Percentiles rank a stretch among this genome's conserved stretches.
These are phyloP conservation scores for Magallana nippona DNA, from an alignment of 2,888 invertebrate genomes.

Conservation along the genomic window DNA sequence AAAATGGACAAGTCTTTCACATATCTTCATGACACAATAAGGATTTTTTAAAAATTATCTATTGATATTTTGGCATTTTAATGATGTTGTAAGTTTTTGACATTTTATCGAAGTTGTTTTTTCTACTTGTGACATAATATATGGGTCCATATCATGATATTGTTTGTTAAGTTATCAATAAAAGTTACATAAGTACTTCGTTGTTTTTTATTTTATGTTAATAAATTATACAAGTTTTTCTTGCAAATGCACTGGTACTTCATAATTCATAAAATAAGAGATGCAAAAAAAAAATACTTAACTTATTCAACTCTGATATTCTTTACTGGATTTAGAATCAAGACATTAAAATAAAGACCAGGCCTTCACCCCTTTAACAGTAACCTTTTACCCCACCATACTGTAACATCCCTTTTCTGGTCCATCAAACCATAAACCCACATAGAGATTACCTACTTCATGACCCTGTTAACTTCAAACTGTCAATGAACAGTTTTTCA, in stretches of 20 bases:
- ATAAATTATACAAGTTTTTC: too few species aligned
- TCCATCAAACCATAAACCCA: neutral
- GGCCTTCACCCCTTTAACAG: too few species aligned
- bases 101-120: neutral
- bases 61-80: neutral
- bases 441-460: neutral
- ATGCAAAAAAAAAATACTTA: too few species aligned
- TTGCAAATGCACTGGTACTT: too few species aligned
- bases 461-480: neutral
- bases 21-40: slow-evolving; percentile 1
- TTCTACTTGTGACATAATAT: neutral
- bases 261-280: too few species aligned
- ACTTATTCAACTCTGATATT: neutral
- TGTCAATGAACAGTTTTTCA: too few species aligned
- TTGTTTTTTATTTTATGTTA: neutral
- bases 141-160: neutral
- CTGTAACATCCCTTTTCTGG: too few species aligned
- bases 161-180: neutral
- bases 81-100: neutral
- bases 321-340: too few species aligned
- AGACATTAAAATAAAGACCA: too few species aligned
- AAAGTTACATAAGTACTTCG: neutral
- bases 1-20: slow-evolving; percentile 17
- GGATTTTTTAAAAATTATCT: neutral
- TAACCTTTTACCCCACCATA: too few species aligned